Base-by-base conservation (phyloP, 2,113 vertebrate genomes). In the Gambusia holbrooki region DNA sequence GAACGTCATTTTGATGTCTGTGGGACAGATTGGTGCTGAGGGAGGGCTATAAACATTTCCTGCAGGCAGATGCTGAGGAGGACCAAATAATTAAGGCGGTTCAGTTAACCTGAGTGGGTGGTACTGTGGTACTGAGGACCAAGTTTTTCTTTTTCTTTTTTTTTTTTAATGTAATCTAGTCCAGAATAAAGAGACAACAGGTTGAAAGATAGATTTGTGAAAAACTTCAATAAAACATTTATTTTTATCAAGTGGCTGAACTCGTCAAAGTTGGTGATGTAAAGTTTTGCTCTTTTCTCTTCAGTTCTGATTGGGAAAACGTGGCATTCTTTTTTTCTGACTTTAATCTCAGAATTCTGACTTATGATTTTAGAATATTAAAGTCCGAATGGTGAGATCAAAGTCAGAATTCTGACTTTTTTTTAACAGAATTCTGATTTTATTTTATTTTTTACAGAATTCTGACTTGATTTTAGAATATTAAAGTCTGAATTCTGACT, bases 11-110 rank as follows among this genome's bases (percentile, higher is more conserved):
- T 77, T 79, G 69, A 72, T 78, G 84, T 66, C 67, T 80, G 71
- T 22, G 66, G 82, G 89, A 78, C 78, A 85, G 83, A 85, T 74
- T 86, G 82, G 80, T 76, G 80, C 64, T 51, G 73, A 71, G 68
- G 81, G 62, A 54, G 28, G 77, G 83, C 72, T 32, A 22, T 84
- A 85, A 86, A 86, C 70, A 80, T 77, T 76, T 77, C 74, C 69
- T 6, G 37, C 61, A 68, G 60, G 76, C 84, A 83, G 87, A 76
- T 87, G 85, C 64, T 40, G 29, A 51, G 58, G 28, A 73, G 74
- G 84, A 54, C 66, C 73, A 74, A 89, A 86, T 81, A 73, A 85
- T 82, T 69, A 69, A 74, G 76, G 72, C 58, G 81, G 60, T 71
- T 84, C 48, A 58, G 79, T 62, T 74, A 69, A 71, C 61, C 69